phyloP scores from a whole-genome alignment of 1,140 invertebrate genomes.

The Listronotus oregonensis region DNA sequence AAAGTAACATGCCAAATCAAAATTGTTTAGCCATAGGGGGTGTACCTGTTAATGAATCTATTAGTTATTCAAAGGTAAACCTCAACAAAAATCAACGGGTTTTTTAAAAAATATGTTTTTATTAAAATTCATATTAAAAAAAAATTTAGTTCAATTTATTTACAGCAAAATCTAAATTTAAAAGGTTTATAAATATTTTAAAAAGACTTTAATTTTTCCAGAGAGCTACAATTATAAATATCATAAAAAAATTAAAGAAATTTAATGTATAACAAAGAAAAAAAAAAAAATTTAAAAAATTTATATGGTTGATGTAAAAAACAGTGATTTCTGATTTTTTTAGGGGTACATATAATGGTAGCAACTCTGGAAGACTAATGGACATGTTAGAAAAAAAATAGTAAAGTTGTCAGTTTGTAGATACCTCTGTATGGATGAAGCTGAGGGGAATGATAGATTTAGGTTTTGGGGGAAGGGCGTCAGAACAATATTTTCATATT shows the following conservation, averaged over 20 bases:
- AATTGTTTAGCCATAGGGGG: conserved; percentile 95
- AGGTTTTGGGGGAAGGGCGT: conserved; percentile 99
- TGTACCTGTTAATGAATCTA: conserved; percentile 88
- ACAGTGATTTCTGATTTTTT: conserved; percentile 35
- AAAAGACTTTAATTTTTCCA: too few relatives aligned
- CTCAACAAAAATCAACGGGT: too few relatives aligned
- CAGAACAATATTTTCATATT: conserved; percentile 98
- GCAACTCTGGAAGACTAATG: conserved; percentile 96
- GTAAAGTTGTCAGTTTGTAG: conserved; percentile 88
- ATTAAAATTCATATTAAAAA: too few relatives aligned
- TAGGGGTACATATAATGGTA: conserved; percentile 96
- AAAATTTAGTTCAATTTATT: too few relatives aligned
- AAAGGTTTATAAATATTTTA: too few relatives aligned
- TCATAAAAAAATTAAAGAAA: too few relatives aligned
- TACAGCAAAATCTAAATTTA: too few relatives aligned
- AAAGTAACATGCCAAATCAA: conserved; percentile 78
- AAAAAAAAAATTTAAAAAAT: too few relatives aligned
- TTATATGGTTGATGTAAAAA: too few relatives aligned
- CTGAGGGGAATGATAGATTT: conserved; percentile 99
- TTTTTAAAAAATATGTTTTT: too few relatives aligned
- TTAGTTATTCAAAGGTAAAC: conserved; percentile 79
- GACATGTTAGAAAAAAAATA: conserved; percentile 99
- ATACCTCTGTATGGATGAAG: conserved; percentile 98
- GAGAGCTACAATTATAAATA: too few relatives aligned
- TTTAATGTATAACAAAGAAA: too few relatives aligned